Conservation (phyloP, 23 tunicate genomes). For the Corella eumyota region DNA sequence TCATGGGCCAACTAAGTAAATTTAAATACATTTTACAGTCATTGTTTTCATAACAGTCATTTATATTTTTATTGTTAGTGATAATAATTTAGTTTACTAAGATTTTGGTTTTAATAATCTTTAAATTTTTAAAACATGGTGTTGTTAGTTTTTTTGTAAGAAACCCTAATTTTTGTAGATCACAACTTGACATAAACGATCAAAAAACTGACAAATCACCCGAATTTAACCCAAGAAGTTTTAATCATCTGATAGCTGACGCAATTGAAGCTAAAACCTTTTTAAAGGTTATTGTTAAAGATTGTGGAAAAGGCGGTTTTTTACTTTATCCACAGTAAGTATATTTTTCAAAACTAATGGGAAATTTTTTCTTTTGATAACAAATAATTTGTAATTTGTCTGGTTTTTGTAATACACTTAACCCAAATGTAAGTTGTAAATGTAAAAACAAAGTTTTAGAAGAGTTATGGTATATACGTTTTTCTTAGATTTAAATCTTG, state of each 20-base stretch:
- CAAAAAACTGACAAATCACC: constrained; percentile 4
- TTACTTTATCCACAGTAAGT: constrained; percentile 23
- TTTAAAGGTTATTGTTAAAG: constrained; percentile 15
- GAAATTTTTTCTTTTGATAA: neutral
- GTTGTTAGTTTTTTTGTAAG: neutral
- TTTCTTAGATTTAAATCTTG: constrained; percentile 16
- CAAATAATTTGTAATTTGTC: too few relatives aligned
- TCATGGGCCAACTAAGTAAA: constrained; percentile 59
- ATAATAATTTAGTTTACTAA: too few relatives aligned
- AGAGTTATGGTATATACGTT: neutral
- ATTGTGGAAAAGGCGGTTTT: constrained; percentile 10
- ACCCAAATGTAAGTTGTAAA: too few relatives aligned
- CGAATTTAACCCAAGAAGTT: constrained; percentile 10
- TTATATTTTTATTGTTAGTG: too few relatives aligned
- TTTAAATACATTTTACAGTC: too few relatives aligned
- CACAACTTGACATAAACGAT: constrained; percentile 2
- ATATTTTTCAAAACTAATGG: neutral
- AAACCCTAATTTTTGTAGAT: neutral
- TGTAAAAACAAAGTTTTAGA: too few relatives aligned
- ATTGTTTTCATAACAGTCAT: too few relatives aligned
- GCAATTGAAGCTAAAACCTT: constrained; percentile 2
- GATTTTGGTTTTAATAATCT: too few relatives aligned
- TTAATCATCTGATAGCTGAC: constrained; percentile 13
- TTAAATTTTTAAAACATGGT: too few relatives aligned
- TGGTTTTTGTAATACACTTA: constrained; percentile 2